Conservation (phyloP, 2,113 vertebrate species). For the Campylomormyrus tamandua region DNA sequence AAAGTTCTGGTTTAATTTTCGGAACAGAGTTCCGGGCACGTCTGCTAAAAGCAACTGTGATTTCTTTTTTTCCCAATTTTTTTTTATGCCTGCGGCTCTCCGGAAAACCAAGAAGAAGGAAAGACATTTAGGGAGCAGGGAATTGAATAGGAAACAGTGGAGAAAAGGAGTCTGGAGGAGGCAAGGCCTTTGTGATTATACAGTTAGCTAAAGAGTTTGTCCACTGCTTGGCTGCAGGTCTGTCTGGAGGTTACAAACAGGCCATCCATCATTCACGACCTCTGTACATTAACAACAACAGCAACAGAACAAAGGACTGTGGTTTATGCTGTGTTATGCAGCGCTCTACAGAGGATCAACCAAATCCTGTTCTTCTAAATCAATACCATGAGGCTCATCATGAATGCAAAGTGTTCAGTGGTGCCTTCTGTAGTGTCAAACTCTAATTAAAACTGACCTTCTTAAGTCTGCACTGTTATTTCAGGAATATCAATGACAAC, state of each 20-base stretch:
- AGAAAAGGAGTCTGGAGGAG: background rate
- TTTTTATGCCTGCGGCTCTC: background rate
- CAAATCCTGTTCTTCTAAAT: background rate
- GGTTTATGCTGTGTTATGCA: background rate
- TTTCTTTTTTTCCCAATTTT: background rate
- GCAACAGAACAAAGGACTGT: background rate
- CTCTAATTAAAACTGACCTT: conserved; percentile 13
- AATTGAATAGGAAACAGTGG: background rate
- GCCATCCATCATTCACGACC: background rate
- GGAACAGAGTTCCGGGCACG: background rate
- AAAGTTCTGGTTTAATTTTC: background rate
- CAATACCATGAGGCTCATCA: background rate
- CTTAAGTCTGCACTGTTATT: background rate
- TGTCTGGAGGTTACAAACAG: background rate
- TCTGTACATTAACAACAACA: background rate
- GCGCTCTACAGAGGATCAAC: background rate
- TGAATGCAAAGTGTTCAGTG: conserved; percentile 8
- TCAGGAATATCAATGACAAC: background rate
- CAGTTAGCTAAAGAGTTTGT: background rate
- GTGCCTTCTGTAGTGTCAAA: background rate
- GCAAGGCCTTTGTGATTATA: background rate
- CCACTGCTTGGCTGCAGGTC: background rate
- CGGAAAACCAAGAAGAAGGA: background rate
- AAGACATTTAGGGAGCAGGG: background rate
- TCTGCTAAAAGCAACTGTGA: background rate